Evolutionary conservation across 2,797 vertebrate species (phyloP).

Genomic region (Trachops cirrhosus): DNA sequence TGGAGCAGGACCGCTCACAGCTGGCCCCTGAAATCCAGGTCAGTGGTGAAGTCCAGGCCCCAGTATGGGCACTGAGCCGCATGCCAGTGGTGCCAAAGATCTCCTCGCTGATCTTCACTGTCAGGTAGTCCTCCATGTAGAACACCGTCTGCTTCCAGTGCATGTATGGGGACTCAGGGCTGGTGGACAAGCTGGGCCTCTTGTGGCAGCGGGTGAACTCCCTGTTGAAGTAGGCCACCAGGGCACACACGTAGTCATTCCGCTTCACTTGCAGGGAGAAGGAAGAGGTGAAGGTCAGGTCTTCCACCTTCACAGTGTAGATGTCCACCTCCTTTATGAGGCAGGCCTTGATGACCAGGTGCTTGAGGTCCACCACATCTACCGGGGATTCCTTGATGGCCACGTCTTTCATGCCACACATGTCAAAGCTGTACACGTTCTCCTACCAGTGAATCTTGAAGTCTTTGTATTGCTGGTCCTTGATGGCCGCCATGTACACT

Average conservation of each 20-base stretch:
- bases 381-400: slow-evolving; percentile 95
- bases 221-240: slow-evolving; percentile 96
- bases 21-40: slow-evolving; percentile 96
- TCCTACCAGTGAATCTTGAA: slow-evolving; percentile 99
- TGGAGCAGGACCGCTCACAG: slow-evolving; percentile 93
- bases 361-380: slow-evolving; percentile 95
- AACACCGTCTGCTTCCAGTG: slow-evolving; percentile 98
- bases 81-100: slow-evolving; percentile 95
- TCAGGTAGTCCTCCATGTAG: slow-evolving; percentile 95
- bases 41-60: slow-evolving; percentile 94
- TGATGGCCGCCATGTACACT: slow-evolving; percentile 91
- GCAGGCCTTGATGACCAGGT: slow-evolving; percentile 93
- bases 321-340: slow-evolving; percentile 98
- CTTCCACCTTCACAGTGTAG: slow-evolving; percentile 94
- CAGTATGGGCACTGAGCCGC: slow-evolving; percentile 95
- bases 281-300: slow-evolving; percentile 94
- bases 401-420: slow-evolving; percentile 96
- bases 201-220: slow-evolving; percentile 96
- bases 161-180: slow-evolving; percentile 94
- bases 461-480: slow-evolving; percentile 96
- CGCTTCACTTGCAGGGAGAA: slow-evolving; percentile 96
- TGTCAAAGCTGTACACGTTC: slow-evolving; percentile 95
- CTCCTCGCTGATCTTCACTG: slow-evolving; percentile 94
- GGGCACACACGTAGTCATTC: slow-evolving; percentile 94
- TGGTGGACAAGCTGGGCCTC: slow-evolving; percentile 94